Evolutionary conservation across 2,113 vertebrate genomes (phyloP).

Genomic region (Oplegnathus fasciatus): DNA sequence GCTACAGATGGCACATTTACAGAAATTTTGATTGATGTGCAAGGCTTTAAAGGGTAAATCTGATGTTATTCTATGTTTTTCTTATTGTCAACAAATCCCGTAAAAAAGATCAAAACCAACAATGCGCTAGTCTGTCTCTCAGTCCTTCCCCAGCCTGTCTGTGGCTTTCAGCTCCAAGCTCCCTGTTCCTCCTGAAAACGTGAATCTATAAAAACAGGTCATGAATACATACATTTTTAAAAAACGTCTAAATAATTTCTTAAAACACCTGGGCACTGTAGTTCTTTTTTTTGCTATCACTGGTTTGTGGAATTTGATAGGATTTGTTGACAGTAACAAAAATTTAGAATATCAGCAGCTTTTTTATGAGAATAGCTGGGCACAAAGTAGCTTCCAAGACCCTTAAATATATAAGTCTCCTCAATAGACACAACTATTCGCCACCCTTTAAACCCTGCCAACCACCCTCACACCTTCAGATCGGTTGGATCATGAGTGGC

Average conservation of each 20-base stretch:
- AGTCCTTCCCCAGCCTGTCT: not conserved
- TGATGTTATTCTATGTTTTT: constrained; percentile 19
- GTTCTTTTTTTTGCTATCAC: too few relatives aligned
- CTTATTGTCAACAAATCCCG: not conserved
- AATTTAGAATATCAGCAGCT: not conserved
- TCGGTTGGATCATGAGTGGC: constrained; percentile 61
- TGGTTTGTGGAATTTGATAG: too few relatives aligned
- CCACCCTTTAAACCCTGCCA: constrained; percentile 45
- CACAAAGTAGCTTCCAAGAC: not conserved
- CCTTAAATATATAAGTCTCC: not conserved
- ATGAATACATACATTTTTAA: not conserved
- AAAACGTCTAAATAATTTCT: not conserved
- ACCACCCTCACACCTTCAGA: constrained; percentile 44
- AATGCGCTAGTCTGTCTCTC: not conserved
- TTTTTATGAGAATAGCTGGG: not conserved
- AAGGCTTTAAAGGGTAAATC: constrained; percentile 8
- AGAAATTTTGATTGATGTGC: constrained; percentile 33
- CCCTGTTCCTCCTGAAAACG: not conserved
- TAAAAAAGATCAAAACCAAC: not conserved
- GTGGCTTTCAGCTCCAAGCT: not conserved
- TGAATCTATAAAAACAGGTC: not conserved
- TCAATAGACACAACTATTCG: constrained; percentile 8
- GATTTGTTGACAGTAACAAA: not conserved
- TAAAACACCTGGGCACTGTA: not conserved
- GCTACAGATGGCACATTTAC: constrained; percentile 39